phyloP scores from a whole-genome alignment of 2,113 vertebrate species.

The Nymphicus hollandicus region DNA sequence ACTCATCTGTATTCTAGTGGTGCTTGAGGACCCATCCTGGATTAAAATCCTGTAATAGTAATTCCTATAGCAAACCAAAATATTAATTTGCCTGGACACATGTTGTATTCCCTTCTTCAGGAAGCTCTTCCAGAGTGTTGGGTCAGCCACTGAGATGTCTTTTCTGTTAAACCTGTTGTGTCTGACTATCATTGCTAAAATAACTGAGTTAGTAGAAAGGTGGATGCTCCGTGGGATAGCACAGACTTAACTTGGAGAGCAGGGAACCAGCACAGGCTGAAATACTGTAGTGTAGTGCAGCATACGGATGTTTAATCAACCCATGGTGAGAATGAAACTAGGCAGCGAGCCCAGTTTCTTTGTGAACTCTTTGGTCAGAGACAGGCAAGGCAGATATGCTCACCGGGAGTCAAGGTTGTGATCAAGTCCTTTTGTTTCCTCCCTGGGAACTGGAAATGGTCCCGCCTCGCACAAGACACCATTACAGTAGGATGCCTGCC shows the following conservation, averaged over 20 bases:
- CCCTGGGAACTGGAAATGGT: background rate
- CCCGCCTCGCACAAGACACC: background rate
- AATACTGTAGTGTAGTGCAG: background rate
- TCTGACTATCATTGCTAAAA: background rate
- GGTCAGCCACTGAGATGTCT: background rate
- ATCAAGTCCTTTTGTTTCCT: background rate
- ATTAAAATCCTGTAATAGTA: background rate
- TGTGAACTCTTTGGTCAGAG: background rate
- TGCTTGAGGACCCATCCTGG: background rate
- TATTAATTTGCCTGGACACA: background rate
- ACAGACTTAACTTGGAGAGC: background rate
- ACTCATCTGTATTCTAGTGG: background rate
- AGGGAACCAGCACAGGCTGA: background rate
- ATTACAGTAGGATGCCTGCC: background rate
- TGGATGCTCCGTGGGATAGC: background rate
- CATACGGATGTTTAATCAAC: accelerated
- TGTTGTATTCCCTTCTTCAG: background rate
- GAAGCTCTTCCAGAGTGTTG: background rate
- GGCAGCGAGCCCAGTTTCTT: background rate
- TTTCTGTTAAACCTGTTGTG: background rate
- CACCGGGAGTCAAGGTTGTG: background rate
- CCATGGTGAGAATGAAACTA: background rate
- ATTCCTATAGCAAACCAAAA: background rate
- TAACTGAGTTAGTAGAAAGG: background rate
- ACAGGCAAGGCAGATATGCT: background rate